Percentiles rank a stretch among this genome's conserved stretches.
phyloP scores from a whole-genome alignment of 2,797 vertebrate genomes.

The Coranthus polyacanthus region DNA sequence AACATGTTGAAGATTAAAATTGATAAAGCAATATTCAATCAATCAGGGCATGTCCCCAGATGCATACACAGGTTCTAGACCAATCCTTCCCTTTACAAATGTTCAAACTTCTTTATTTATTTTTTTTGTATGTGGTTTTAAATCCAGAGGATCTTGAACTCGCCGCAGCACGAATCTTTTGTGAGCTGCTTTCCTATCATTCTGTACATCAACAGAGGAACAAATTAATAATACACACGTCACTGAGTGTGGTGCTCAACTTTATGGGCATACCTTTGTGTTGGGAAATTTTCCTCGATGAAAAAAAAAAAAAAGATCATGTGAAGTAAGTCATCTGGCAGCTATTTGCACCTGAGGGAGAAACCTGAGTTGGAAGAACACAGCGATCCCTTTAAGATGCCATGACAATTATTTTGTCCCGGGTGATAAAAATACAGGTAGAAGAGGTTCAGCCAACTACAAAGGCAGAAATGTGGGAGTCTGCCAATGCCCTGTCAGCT shows the following conservation, averaged over 20 bases:
- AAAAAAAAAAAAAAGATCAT: conserved; percentile 21
- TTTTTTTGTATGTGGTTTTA: not conserved
- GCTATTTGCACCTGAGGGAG: conserved; percentile 44
- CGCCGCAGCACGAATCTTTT: no score
- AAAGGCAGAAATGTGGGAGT: conserved; percentile 39
- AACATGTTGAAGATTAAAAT: no score
- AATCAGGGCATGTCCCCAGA: no score
- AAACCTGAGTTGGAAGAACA: conserved; percentile 48
- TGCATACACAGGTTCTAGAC: no score
- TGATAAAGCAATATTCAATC: no score
- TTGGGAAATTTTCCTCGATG: conserved; percentile 7
- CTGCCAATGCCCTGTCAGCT: conserved; percentile 43
- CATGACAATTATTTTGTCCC: conserved; percentile 57
- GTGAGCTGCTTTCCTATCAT: not conserved
- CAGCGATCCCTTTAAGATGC: conserved; percentile 38
- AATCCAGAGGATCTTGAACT: not conserved
- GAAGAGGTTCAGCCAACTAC: conserved; percentile 27
- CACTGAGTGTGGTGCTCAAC: not conserved
- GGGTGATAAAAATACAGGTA: conserved; percentile 21
- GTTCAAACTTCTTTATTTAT: no score
- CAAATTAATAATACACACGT: conserved; percentile 7
- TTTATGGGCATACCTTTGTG: not conserved
- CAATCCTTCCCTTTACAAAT: no score
- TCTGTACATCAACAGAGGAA: conserved; percentile 9
- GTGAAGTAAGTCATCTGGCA: conserved; percentile 18